Base-by-base conservation (phyloP, 2,797 vertebrate genomes). In the Liparis tanakae region DNA sequence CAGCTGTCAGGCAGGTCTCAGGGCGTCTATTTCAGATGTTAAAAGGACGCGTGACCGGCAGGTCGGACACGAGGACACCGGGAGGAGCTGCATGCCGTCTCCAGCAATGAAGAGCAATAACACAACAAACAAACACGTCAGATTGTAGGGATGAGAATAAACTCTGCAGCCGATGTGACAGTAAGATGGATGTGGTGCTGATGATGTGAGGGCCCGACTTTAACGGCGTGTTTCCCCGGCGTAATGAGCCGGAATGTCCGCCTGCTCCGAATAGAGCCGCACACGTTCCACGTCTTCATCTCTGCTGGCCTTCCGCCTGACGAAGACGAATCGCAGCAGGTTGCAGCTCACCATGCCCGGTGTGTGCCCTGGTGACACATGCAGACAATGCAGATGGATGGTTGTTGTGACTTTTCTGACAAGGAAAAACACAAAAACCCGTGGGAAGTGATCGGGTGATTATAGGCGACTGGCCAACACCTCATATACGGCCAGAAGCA, bases 321-420 rank as follows among this genome's bases (percentile, higher is more conserved):
- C 64, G 67, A 56, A 82, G 87, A 91, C 67, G 72, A 81, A 85
- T 37, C 48, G 72, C 39, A 79, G 87, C 89, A 90, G 88, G 86
- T 88, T 88, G 82, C 73, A 59, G 65, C 62, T 70, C 61, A 73
- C 53, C 6, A 14, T 20, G 8, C 1, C 46, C 46, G 14, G 73
- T 70, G 74, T 5, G 44, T 5, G 44, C 48, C 55, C 33, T n/a
- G 57, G 74, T 63, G 72, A 88, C 81, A 67, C 53, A 83, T 82
- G 80, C 69, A 78, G 67, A 72, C 82, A 80, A 87, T 82, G 67
- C 75, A 70, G 70, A 80, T 68, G 54, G 76, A 80, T 75, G 66
- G 80, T 39, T 86, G 60, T 82, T 74, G 79, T 70, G 74, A 77
- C 74, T 78, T 84, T 57, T 63, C 12, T 53, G 72, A 86, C 56